phyloP scores from a whole-genome alignment of 2,113 vertebrate genomes.

The Caretta caretta region DNA sequence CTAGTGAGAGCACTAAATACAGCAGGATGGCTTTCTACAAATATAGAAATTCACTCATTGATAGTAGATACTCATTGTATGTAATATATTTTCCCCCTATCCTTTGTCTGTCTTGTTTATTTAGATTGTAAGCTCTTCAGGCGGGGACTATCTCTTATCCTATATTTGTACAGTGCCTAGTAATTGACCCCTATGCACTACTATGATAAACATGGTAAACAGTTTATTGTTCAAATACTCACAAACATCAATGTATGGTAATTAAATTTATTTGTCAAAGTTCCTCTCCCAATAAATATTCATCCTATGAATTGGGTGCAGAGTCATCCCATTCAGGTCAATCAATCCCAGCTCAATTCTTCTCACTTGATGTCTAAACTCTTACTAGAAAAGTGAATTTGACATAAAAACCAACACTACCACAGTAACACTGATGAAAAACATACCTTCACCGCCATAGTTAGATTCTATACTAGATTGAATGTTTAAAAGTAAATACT shows the following conservation, averaged over 20 bases:
- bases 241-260: background rate
- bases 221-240: background rate
- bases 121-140: background rate
- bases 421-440: background rate
- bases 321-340: background rate
- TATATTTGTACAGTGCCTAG: background rate
- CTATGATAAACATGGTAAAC: background rate
- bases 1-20: background rate
- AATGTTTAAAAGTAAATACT: background rate
- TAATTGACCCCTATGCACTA: background rate
- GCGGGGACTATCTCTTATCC: background rate
- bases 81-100: background rate
- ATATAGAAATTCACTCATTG: background rate
- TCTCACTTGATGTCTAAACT: background rate
- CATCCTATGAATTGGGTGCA: accelerated
- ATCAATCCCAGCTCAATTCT: background rate
- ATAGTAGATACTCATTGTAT: background rate
- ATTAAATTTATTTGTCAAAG: background rate
- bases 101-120: background rate
- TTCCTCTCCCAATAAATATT: background rate
- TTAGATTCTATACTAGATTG: background rate
- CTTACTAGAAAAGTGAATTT: background rate
- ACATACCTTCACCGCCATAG: background rate
- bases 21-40: background rate
- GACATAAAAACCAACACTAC: background rate